These are phyloP conservation scores for Trimorus sp. DNA, from an alignment of 2,888 invertebrate genomes.

Conservation along the genomic window DNA sequence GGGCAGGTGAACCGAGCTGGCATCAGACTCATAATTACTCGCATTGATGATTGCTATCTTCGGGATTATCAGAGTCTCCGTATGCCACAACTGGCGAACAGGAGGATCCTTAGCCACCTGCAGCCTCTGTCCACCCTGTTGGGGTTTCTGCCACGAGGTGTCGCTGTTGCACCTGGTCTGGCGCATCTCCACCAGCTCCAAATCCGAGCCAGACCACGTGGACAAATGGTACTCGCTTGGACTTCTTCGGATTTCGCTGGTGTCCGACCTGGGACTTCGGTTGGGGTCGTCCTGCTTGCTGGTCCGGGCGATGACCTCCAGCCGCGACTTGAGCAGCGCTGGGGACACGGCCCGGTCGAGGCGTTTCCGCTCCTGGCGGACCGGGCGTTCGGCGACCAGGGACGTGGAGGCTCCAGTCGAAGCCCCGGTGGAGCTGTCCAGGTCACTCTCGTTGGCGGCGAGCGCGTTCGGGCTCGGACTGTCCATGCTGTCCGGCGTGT, in stretches of 20 bases:
- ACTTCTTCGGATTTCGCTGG: conserved; percentile 64
- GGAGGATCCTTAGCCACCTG: conserved; percentile 70
- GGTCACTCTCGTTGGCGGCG: conserved; percentile 68
- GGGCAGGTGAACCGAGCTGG: conserved; percentile 76
- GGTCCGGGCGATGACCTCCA: conserved; percentile 75
- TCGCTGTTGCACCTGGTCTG: conserved; percentile 77
- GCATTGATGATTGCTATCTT: conserved; percentile 79
- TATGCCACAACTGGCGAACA: conserved; percentile 31
- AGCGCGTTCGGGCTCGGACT: conserved; percentile 86
- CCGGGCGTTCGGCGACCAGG: neutral
- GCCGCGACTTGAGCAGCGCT: conserved; percentile 75
- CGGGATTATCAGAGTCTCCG: conserved; percentile 72
- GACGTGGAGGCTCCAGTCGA: conserved; percentile 27
- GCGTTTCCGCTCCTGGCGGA: neutral
- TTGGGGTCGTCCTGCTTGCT: conserved; percentile 55
- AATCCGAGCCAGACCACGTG: conserved; percentile 68
- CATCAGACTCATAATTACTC: conserved; percentile 79
- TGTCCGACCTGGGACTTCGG: conserved; percentile 12
- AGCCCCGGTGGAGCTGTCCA: conserved; percentile 66
- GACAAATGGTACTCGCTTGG: conserved; percentile 70
- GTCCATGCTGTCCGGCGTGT: conserved; percentile 92
- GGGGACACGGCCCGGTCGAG: conserved; percentile 77
- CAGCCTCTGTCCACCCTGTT: conserved; percentile 67
- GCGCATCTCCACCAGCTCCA: conserved; percentile 66
- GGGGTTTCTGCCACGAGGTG: conserved; percentile 76